Evolutionary conservation across 2,797 vertebrate genomes (phyloP).

Genomic region (Otolemur crassicaudatus): DNA sequence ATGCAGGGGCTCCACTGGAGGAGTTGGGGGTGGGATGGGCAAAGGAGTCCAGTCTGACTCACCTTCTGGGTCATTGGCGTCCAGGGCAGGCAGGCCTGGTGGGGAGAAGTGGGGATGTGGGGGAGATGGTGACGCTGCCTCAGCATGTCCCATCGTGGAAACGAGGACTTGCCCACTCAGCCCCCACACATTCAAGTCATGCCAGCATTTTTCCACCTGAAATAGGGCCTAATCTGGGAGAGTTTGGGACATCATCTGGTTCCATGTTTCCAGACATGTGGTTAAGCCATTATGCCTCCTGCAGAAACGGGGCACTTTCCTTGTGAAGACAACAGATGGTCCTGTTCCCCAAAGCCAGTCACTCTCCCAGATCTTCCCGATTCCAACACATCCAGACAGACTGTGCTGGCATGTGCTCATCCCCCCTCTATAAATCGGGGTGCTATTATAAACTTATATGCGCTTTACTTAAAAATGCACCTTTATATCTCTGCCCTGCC

Average conservation of each 20-base stretch:
- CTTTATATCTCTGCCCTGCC: not conserved
- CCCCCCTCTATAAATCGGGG: not conserved
- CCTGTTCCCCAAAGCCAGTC: not conserved
- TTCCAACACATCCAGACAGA: fast-evolving
- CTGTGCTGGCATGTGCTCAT: not conserved
- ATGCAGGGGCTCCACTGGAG: not conserved
- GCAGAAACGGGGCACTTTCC: not conserved
- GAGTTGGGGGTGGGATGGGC: not conserved
- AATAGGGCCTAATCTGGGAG: not conserved
- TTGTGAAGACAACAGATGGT: not conserved
- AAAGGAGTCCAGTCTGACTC: not conserved
- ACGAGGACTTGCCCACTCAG: not conserved
- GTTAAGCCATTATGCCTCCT: not conserved
- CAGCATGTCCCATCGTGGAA: fast-evolving
- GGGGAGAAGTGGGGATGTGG: not conserved
- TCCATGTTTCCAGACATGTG: not conserved
- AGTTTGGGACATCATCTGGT: not conserved
- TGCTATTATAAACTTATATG: too few relatives aligned
- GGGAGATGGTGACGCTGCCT: not conserved
- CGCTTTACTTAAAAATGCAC: not conserved
- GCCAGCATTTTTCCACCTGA: not conserved
- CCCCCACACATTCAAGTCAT: not conserved
- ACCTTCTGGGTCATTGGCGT: slow-evolving; percentile 72
- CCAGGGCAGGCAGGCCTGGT: slow-evolving; percentile 63
- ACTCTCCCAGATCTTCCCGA: not conserved